Evolutionary conservation across 2,888 invertebrate species (phyloP), one percentile per base, ranked within the genome.

Genomic region (Lasioglossum lativentre): DNA sequence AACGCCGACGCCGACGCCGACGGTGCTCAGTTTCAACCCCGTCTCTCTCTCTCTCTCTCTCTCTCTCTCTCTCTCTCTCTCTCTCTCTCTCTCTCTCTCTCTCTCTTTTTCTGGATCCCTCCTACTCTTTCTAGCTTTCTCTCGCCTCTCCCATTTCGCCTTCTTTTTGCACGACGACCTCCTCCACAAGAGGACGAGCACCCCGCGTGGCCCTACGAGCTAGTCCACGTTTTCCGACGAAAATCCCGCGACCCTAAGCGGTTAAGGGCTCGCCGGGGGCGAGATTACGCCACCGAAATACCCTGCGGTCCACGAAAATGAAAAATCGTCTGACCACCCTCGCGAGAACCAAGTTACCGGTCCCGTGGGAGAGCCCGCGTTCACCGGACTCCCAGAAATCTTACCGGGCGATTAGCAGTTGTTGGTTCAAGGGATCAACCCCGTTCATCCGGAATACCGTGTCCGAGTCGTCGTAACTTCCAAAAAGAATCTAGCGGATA

Each of bases 201-300:
- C 6, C 66, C 66, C 19, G 34, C 45, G 71, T 10, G 27, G 27
- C 10, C 27, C 63, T 27, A 30, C 72, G 19, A 34, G 19, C 72
- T 34, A 19, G 63, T 8, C 23, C 66, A 4, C 30, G 72, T 71
- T 71, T 71, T 6, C 16, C 19, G 66, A 19, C 34, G 66, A 66
- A 66, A 66, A 66, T 66, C 34, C 34, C 30, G 66, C 66, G 66
- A 34, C 8, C 66, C 19, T 66, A 66, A 66, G 66, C 66, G 66
- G 66, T 66, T 23, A 66, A 66, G 66, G 66, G 34, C 19, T 66
- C 66, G 66, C 66, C 34, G 34, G 19, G 34, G 66, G 66, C 34
- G 66, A 19, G 66, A 66, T 66, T 66, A 66, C 30, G 63, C 30
- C 63, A 27, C 16, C 63, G 63, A 16, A 16, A 16, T 16, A 63